These are phyloP conservation scores for Choreutis nemorana DNA, from an alignment of 2,888 invertebrate species.

Conservation along the genomic window DNA sequence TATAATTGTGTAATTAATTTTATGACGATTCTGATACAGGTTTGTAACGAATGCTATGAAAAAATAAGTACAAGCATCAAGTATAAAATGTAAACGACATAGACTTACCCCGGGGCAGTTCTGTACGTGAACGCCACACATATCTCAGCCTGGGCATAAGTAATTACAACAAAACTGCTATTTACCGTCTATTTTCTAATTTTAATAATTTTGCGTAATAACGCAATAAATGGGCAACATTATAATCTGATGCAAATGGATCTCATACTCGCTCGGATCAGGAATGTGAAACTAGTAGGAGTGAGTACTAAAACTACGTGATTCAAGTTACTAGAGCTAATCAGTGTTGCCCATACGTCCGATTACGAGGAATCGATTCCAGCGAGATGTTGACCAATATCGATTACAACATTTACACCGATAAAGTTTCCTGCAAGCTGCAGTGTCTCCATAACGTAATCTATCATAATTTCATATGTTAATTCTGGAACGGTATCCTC, in stretches of 20 bases:
- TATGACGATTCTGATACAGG: too few relatives aligned
- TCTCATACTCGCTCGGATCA: conserved; percentile 26
- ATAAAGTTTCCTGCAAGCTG: conserved; percentile 31
- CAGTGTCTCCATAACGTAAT: conserved; percentile 25
- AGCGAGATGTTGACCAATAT: conserved; percentile 42
- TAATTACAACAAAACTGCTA: conserved; percentile 31
- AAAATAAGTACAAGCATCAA: too few relatives aligned
- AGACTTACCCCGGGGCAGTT: not conserved
- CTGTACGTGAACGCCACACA: not conserved
- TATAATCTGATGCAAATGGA: conserved; percentile 47
- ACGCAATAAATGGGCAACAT: conserved; percentile 35
- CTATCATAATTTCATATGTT: conserved; percentile 45
- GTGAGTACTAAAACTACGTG: conserved; percentile 30
- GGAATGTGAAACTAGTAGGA: conserved; percentile 23
- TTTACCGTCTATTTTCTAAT: conserved; percentile 40
- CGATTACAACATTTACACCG: conserved; percentile 49
- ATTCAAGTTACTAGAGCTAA: conserved; percentile 34
- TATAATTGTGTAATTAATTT: too few relatives aligned
- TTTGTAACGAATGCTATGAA: too few relatives aligned
- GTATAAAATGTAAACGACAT: too few relatives aligned
- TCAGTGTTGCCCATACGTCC: conserved; percentile 39
- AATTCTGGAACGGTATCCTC: conserved; percentile 31
- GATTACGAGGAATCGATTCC: conserved; percentile 47
- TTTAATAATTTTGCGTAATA: conserved; percentile 44
- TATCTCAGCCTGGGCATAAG: conserved; percentile 2